Conservation (phyloP, 2,113 vertebrate species). For the Anarhynchus alexandrinus region DNA sequence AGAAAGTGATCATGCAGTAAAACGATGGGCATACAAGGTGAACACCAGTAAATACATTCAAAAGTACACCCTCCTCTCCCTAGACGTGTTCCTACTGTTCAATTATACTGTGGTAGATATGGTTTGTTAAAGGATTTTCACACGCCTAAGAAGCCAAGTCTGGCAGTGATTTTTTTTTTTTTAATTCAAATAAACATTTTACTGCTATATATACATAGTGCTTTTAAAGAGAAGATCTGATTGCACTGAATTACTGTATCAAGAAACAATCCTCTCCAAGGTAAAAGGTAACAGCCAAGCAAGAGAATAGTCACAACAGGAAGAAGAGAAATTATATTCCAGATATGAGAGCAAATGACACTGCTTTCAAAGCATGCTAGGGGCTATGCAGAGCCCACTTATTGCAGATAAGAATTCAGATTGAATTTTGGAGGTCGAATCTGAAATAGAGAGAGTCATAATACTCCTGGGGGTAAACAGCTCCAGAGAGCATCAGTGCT, state of each 20-base stretch:
- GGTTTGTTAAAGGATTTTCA: conserved; percentile 3
- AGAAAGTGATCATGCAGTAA: neutral
- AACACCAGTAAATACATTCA: neutral
- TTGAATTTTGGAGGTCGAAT: neutral
- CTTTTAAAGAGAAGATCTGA: neutral
- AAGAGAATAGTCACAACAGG: neutral
- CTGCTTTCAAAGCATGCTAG: neutral
- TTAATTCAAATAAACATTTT: neutral
- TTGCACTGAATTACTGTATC: neutral
- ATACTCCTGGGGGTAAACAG: neutral
- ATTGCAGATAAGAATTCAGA: neutral
- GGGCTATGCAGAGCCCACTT: neutral
- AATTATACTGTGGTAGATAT: neutral
- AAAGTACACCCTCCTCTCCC: neutral
- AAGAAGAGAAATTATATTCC: neutral
- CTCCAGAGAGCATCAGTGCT: neutral
- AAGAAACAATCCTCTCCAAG: neutral
- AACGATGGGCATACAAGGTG: neutral
- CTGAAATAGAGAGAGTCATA: neutral
- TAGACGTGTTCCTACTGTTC: neutral
- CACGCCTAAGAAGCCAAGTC: neutral
- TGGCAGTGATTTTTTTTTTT: neutral
- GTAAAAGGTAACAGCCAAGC: neutral
- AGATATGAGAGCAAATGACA: neutral
- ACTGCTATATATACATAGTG: neutral